These are phyloP conservation scores for Lamellibrachia columna DNA, from an alignment of 2,888 invertebrate species.

Conservation along the genomic window DNA sequence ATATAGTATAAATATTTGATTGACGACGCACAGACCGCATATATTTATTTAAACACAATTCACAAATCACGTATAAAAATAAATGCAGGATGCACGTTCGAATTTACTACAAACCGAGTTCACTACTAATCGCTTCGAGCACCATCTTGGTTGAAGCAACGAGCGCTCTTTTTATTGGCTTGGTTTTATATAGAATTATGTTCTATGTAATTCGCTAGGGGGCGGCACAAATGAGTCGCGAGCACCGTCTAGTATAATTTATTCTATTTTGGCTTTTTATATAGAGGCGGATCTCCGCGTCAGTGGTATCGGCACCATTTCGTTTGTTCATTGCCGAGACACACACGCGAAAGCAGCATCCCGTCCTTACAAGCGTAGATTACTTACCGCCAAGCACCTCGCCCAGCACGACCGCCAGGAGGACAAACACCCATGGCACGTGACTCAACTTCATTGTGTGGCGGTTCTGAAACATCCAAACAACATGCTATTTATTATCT, in stretches of 20 bases:
- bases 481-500: neutral
- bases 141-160: neutral
- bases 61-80: no score
- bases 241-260: neutral
- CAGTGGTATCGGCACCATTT: neutral
- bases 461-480: neutral
- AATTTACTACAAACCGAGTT: neutral
- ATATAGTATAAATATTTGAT: no score
- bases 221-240: neutral
- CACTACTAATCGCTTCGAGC: neutral
- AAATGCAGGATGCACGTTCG: no score
- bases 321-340: neutral
- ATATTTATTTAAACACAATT: no score
- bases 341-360: neutral
- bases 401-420: neutral
- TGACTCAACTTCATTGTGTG: neutral
- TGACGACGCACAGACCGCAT: no score
- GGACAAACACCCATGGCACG: neutral
- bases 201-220: neutral
- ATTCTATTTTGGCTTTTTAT: neutral
- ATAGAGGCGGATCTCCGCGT: no score
- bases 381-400: neutral
- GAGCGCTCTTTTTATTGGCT: neutral
- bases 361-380: neutral
- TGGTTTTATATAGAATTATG: neutral